A percentile compares a stretch with the other conserved stretches of the same genome.
phyloP scores from a whole-genome alignment of 2,113 vertebrate species.

The Agapornis roseicollis region DNA sequence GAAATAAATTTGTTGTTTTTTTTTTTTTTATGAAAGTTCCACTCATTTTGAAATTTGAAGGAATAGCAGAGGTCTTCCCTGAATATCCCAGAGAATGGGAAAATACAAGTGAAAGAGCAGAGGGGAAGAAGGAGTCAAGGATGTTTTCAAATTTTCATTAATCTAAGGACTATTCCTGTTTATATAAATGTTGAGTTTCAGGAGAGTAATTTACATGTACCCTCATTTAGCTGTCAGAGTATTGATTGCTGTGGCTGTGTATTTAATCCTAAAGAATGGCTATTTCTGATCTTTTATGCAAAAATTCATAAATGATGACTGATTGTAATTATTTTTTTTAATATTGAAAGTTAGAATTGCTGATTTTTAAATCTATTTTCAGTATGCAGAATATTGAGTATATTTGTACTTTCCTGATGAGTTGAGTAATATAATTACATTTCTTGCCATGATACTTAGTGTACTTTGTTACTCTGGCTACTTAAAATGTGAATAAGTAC shows the following conservation, averaged over 20 bases:
- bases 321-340: constrained; percentile 26
- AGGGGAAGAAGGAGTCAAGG: background rate
- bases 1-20: background rate
- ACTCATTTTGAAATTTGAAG: background rate
- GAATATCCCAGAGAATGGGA: background rate
- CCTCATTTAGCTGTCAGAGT: background rate
- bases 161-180: background rate
- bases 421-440: background rate
- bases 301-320: background rate
- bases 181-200: background rate
- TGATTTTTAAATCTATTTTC: constrained; percentile 12
- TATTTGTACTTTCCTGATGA: background rate
- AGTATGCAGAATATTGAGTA: background rate
- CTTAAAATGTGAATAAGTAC: background rate
- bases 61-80: background rate
- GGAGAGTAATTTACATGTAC: background rate
- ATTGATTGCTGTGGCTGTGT: background rate
- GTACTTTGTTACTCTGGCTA: background rate
- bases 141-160: background rate
- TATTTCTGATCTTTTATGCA: background rate
- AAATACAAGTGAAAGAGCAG: background rate
- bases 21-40: background rate
- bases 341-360: constrained; percentile 7
- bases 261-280: constrained; percentile 6
- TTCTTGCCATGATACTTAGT: background rate